Conservation (phyloP, 2,797 vertebrate genomes). For the Arctocebus calabarensis region DNA sequence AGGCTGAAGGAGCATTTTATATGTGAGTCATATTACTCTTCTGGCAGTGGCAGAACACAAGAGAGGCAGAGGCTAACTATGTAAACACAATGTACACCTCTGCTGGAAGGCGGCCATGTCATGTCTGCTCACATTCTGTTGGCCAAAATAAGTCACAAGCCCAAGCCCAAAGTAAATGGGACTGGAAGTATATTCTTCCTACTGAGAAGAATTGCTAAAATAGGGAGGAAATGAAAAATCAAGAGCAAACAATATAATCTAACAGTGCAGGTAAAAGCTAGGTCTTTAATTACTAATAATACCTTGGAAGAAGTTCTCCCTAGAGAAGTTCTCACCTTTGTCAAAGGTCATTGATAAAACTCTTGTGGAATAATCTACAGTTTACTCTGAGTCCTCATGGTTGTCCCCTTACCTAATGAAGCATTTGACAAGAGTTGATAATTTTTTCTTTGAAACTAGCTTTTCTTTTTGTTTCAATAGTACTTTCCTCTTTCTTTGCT, state of each 20-base stretch:
- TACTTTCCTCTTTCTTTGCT: slow-evolving; percentile 26
- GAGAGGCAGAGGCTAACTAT: background rate
- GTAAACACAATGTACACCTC: background rate
- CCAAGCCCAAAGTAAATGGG: background rate
- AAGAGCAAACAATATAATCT: background rate
- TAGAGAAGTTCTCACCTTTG: background rate
- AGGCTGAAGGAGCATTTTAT: background rate
- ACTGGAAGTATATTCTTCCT: background rate
- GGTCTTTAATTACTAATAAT: background rate
- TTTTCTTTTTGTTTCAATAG: background rate
- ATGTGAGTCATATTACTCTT: background rate
- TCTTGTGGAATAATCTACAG: background rate
- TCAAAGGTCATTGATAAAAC: background rate
- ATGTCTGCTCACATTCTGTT: background rate
- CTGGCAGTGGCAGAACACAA: background rate
- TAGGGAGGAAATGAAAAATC: background rate
- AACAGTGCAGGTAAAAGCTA: background rate
- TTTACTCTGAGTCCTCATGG: background rate
- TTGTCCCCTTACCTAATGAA: background rate
- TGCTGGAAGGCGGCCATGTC: background rate
- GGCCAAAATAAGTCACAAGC: background rate
- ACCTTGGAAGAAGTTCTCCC: background rate
- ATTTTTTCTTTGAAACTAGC: background rate
- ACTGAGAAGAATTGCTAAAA: background rate
- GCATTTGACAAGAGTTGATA: background rate